Evolutionary conservation across 2,797 vertebrate species (phyloP).

Genomic region (Cyclopterus lumpus): DNA sequence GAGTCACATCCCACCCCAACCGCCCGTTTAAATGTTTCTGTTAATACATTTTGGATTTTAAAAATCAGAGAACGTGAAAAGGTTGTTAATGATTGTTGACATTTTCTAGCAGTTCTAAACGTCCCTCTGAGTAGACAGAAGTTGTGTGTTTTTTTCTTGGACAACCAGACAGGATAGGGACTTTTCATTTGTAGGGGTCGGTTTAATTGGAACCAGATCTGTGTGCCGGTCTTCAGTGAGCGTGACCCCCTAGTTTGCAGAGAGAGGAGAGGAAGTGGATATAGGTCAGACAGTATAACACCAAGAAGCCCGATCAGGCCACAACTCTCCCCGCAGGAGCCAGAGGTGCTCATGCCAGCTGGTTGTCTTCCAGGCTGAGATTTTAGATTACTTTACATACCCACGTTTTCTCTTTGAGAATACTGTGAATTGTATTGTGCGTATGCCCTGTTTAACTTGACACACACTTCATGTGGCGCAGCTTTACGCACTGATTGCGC

Average conservation of each 20-base stretch:
- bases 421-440: not conserved
- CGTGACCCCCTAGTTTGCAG: conserved; percentile 13
- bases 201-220: conserved; percentile 51
- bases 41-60: not conserved
- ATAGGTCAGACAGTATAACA: conserved; percentile 66
- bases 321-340: conserved; percentile 23
- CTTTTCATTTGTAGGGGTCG: conserved; percentile 28
- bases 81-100: not conserved
- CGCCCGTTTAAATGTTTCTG: not conserved
- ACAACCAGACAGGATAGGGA: conserved; percentile 10
- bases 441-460: conserved; percentile 6
- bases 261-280: conserved; percentile 64
- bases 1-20: not conserved
- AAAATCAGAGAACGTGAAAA: not conserved
- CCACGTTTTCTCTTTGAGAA: not conserved
- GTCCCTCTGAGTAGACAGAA: not conserved
- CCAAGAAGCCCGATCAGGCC: conserved; percentile 54
- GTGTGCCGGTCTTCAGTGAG: not conserved
- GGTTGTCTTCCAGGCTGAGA: conserved; percentile 2
- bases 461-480: conserved; percentile 22
- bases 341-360: not conserved
- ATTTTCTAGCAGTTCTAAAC: too few relatives aligned
- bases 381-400: not conserved
- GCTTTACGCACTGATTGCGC: conserved; percentile 49
- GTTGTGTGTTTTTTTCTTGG: not conserved